These are phyloP conservation scores for Electrophaes corylata DNA, from an alignment of 2,888 invertebrate species.

Conservation along the genomic window DNA sequence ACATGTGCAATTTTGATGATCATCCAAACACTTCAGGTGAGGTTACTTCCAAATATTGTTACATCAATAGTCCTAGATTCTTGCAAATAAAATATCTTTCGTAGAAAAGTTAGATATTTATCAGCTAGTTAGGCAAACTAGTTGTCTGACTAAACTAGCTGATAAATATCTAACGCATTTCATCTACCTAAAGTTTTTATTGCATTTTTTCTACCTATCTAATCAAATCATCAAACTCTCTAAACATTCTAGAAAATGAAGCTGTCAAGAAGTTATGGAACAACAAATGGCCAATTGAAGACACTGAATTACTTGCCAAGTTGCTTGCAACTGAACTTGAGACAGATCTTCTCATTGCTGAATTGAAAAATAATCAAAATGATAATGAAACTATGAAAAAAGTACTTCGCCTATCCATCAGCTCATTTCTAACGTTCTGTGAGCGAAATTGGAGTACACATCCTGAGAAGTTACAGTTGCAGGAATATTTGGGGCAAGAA, in stretches of 20 bases:
- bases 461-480: constrained; percentile 66
- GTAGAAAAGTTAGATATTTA: neutral
- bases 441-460: constrained; percentile 94
- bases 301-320: constrained; percentile 56
- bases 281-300: constrained; percentile 60
- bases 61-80: neutral
- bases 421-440: constrained; percentile 88
- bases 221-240: neutral
- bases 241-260: constrained; percentile 53
- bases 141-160: no score
- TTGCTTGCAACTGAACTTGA: constrained; percentile 60
- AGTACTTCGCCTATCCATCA: constrained; percentile 84
- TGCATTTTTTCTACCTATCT: no score
- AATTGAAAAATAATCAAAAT: constrained; percentile 52
- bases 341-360: constrained; percentile 47
- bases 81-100: neutral
- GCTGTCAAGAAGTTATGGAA: constrained; percentile 61
- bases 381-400: constrained; percentile 54
- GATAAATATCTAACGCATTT: no score
- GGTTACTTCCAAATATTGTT: constrained; percentile 17
- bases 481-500: constrained; percentile 65
- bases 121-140: neutral
- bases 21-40: constrained; percentile 57
- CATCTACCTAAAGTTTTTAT: no score
- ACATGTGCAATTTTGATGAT: constrained; percentile 72